Evolutionary conservation across 2,797 vertebrate genomes (phyloP), one percentile per base, ranked within the genome.

Genomic region (Distichodus sexfasciatus): DNA sequence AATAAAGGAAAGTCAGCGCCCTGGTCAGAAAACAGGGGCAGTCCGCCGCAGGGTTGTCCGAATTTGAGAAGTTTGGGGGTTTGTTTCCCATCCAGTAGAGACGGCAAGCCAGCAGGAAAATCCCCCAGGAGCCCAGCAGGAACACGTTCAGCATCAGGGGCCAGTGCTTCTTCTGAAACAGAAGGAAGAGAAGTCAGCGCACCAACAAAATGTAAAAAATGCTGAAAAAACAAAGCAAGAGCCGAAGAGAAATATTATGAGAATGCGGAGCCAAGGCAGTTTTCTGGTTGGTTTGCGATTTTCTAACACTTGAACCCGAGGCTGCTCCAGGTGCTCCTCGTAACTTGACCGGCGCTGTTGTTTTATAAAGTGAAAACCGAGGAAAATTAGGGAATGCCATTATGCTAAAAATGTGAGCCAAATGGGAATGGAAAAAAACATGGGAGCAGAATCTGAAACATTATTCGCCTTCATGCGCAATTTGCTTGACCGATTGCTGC

Each of bases 1-100:
- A 86, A 79, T 98, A 93, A 74, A 95, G 83, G 85, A 99, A 99
- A 36, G 97, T 99, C 6, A 99, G 85, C 0, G 79, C 86, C 77
- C 96, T 91, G n/a, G 93, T 93, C 78, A 97, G 84, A 44, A 94
- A 83, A 51, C 91, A 94, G 17, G 95, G 90, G 0, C 93, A 94
- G 82, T 99, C 97, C 0, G 97, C 97, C 1, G 96, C 95, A 0
- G 97, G 97, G 87, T 99, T 99, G 88, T 99, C 97, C 0, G 97
- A 99, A 88, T 98, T 99, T 84, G 97, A 99, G 87, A 99, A 99
- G 85, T 97, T 98, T 12, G 97, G 97, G 9, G 97, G 96, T 69
- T 93, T 98, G 89, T 96, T 99, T 64, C 97, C 97, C 97, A 99
- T 99, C 97, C 97, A 99, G 89, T 97, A 98, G 23, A 99, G 90